Evolutionary conservation across 2,888 invertebrate species (phyloP).

Genomic region (Acleris emargana): DNA sequence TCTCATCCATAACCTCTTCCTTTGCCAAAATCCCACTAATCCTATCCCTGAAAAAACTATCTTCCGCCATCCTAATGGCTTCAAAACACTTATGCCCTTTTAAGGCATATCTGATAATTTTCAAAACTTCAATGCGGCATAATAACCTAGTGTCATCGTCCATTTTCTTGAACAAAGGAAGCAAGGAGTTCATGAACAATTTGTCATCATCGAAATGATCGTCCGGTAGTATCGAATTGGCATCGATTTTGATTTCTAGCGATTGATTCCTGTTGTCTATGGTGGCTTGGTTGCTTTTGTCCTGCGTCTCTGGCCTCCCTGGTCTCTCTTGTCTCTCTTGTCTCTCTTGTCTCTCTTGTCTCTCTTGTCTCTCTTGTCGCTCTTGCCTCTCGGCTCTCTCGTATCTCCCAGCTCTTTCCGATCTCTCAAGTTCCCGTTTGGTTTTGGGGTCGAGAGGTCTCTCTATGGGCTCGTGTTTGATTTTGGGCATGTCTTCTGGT

Average conservation of each 20-base stretch:
- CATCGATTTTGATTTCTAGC: conserved; percentile 72
- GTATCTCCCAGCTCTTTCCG: conserved; percentile 52
- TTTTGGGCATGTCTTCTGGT: conserved; percentile 64
- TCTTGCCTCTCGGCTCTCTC: no score
- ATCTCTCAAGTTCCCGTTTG: conserved; percentile 57
- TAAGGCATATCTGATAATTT: conserved; percentile 69
- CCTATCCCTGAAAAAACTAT: conserved; percentile 60
- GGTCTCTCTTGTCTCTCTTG: no score
- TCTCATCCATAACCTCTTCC: conserved; percentile 51
- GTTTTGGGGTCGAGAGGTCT: conserved; percentile 69
- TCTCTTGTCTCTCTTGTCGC: conserved; percentile 47
- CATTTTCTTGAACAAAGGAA: conserved; percentile 77
- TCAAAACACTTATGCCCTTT: conserved; percentile 73
- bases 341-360: conserved; percentile 36
- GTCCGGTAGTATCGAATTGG: conserved; percentile 70
- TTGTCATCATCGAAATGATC: conserved; percentile 76
- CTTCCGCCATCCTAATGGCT: conserved; percentile 62
- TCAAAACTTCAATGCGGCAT: conserved; percentile 72
- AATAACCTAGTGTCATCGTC: conserved; percentile 70
- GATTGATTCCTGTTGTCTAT: conserved; percentile 55
- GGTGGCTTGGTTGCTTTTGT: conserved; percentile 64
- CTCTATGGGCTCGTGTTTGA: conserved; percentile 62
- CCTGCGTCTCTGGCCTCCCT: conserved; percentile 54
- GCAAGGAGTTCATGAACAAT: conserved; percentile 73
- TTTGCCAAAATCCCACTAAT: conserved; percentile 58